These are phyloP conservation scores for Melanophora roralis DNA, from an alignment of 2,888 invertebrate species.

Conservation along the genomic window DNA sequence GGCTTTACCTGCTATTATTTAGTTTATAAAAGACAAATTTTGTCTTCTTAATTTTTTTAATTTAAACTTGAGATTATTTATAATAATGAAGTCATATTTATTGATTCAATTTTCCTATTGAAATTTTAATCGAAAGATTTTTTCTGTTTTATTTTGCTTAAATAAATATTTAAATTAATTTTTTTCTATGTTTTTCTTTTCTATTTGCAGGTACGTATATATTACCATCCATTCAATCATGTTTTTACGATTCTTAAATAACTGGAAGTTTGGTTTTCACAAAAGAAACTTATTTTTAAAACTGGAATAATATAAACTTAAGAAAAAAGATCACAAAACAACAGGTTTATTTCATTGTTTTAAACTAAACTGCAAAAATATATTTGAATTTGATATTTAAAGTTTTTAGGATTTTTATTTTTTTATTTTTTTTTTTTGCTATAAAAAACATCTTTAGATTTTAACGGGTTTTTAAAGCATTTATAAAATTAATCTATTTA, in stretches of 20 bases:
- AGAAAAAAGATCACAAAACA: background rate
- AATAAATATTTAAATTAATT: background rate
- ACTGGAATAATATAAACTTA: background rate
- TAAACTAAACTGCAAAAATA: no score
- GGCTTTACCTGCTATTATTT: no score
- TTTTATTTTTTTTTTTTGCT: background rate
- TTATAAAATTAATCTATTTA: no score
- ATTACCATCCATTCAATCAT: background rate
- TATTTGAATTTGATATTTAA: constrained; percentile 17
- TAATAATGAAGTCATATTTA: no score
- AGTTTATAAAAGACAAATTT: no score
- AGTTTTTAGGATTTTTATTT: constrained; percentile 22
- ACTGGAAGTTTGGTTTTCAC: background rate
- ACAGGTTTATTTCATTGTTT: constrained; percentile 15
- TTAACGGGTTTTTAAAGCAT: constrained; percentile 50
- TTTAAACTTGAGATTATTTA: background rate
- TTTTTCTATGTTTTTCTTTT: background rate
- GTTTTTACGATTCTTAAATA: background rate
- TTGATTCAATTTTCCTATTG: no score
- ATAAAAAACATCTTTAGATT: constrained; percentile 30
- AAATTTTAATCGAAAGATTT: no score
- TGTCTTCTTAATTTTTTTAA: background rate
- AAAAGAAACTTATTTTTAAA: background rate
- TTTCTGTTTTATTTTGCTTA: background rate
- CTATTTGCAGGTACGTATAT: background rate